Evolutionary conservation across 2,888 invertebrate genomes (phyloP).

Genomic region (Drosophila ezoana): DNA sequence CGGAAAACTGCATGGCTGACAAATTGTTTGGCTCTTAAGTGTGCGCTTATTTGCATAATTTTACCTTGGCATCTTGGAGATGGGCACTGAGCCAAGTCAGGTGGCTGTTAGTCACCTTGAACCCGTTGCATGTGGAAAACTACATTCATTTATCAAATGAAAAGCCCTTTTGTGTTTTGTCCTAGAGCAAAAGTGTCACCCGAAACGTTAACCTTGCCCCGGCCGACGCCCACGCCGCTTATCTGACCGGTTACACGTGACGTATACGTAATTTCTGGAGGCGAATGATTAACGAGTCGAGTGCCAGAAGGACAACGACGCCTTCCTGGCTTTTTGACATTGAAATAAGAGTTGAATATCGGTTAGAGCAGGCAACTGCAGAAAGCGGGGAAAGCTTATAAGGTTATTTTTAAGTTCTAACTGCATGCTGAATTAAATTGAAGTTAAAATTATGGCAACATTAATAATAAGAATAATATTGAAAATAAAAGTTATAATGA

Average conservation of each 20-base stretch:
- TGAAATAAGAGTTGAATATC: slow-evolving; percentile 11
- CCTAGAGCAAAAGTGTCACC: slow-evolving; percentile 23
- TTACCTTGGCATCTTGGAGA: slow-evolving; percentile 36
- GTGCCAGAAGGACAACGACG: slow-evolving; percentile 18
- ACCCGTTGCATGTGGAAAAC: slow-evolving; percentile 39
- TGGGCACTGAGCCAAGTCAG: slow-evolving; percentile 39
- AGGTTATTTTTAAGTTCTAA: not conserved
- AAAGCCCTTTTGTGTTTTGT: slow-evolving; percentile 55
- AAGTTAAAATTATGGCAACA: not conserved
- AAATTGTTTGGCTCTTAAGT: slow-evolving; percentile 56
- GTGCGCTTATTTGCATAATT: slow-evolving; percentile 69
- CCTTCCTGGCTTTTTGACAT: slow-evolving; percentile 16
- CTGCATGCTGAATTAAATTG: not conserved
- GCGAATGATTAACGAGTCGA: slow-evolving; percentile 70
- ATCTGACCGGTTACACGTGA: slow-evolving; percentile 77
- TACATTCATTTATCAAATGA: slow-evolving; percentile 67
- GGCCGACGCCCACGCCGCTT: slow-evolving; percentile 35
- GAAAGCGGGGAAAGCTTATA: not conserved
- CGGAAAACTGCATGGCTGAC: slow-evolving; percentile 50
- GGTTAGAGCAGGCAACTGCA: slow-evolving; percentile 1
- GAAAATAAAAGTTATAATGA: too few species aligned
- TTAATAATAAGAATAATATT: too few species aligned
- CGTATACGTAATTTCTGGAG: slow-evolving; percentile 71
- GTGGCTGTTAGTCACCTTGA: slow-evolving; percentile 67
- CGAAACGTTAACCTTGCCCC: slow-evolving; percentile 45